Evolutionary conservation across 2,113 vertebrate species (phyloP), one percentile per base, ranked within the genome.

Genomic region (Globicephala melas): DNA sequence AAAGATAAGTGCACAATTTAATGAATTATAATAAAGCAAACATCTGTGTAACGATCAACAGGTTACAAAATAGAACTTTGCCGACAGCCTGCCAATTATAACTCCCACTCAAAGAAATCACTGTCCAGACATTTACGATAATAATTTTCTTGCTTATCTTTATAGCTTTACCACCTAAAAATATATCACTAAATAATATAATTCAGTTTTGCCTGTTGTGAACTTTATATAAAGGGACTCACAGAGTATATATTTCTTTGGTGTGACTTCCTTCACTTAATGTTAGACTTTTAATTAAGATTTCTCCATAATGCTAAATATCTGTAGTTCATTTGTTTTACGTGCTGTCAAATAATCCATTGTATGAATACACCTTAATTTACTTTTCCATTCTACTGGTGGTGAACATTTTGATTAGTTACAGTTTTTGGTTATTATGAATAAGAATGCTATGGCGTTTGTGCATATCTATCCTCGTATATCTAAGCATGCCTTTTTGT

Each of bases 321-420:
- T 20, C 5, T 96, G 0, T 41, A 89, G 38, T 83, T 68, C 23
- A 81, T 85, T 91, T 6, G 58, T 77, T 86, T 95, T 60, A 89
- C 15, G 80, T 73, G 10, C 18, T 89, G 6, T 83, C 89, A 63
- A 58, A 60, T 68, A 89, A 77, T 90, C 7, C 15, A 60, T 26
- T 93, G 3, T 74, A 71, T 83, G 12, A 91, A 76, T 95, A 84
- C 2, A 68, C 0, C 8, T 97, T 92, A 80, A 31, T 53, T 88
- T 92, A 62, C n/a, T 67, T 96, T 96, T 83, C 47, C 5, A 67
- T 81, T 90, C 41, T 94, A 58, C 63, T 97, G 21, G 17, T 62
- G 23, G 44, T 76, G 44, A 79, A 81, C 18, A 80, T n/a, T 94
- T 95, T 80, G 38, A 38, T 41, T 92, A 41, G 33, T 68, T 93